Evolutionary conservation across 30 jellyfish, hydroid and myxozoan species (phyloP).

Genomic region (Aurelia sp.): DNA sequence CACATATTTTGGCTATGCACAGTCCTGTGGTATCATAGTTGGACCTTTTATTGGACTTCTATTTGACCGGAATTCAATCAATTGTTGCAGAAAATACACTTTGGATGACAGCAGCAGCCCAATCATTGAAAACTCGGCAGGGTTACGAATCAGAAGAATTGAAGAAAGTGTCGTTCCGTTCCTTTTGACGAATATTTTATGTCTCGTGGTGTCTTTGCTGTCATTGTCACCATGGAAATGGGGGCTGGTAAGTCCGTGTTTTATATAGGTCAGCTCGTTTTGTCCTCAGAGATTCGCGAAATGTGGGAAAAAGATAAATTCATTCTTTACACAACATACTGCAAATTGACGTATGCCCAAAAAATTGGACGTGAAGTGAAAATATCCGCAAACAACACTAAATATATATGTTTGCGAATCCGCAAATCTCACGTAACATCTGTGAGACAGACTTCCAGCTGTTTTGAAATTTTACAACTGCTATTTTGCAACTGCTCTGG

Average conservation of each 20-base stretch:
- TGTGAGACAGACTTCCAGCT: no score
- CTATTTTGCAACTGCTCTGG: no score
- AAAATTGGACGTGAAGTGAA: no score
- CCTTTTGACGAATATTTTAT: constrained; percentile 47
- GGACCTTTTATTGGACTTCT: constrained; percentile 85
- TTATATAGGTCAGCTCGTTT: not conserved
- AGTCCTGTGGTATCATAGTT: constrained; percentile 76
- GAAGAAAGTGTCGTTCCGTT: constrained; percentile 66
- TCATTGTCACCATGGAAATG: constrained; percentile 23
- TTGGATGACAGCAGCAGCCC: not conserved
- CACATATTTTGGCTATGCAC: constrained; percentile 76
- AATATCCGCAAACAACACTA: no score
- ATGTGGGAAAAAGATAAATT: no score
- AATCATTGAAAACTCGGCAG: not conserved
- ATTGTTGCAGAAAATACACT: not conserved
- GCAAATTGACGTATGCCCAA: no score
- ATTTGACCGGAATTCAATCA: constrained; percentile 52
- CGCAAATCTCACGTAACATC: no score
- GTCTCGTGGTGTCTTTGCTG: constrained; percentile 49
- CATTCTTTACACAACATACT: no score
- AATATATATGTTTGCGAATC: no score
- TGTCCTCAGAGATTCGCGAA: no score
- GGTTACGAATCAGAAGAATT: not conserved
- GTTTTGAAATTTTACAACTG: no score
- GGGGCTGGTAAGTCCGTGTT: constrained; percentile 55